phyloP scores from a whole-genome alignment of 2,888 invertebrate genomes.

The Zygothrica quintamaculata region DNA sequence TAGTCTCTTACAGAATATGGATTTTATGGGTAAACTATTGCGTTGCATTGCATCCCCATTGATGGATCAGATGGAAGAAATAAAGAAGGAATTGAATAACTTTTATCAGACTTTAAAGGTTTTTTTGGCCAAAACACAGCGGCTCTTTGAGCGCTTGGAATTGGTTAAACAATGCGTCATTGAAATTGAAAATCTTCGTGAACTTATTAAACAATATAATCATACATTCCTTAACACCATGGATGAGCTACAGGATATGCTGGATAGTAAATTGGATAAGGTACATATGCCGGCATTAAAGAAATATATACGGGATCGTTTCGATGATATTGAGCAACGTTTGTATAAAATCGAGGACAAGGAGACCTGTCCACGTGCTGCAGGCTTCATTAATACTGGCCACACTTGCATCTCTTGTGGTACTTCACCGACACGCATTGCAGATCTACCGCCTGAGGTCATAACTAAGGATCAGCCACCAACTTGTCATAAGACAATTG shows the following conservation, averaged over 20 bases:
- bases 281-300: conserved; percentile 82
- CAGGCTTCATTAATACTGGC: conserved; percentile 73
- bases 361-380: conserved; percentile 76
- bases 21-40: conserved; percentile 80
- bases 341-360: conserved; percentile 58
- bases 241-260: conserved; percentile 84
- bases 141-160: conserved; percentile 72
- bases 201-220: conserved; percentile 58
- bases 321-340: conserved; percentile 61
- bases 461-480: no score
- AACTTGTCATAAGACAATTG: conserved; percentile 52
- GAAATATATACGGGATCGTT: conserved; percentile 73
- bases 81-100: conserved; percentile 55
- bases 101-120: conserved; percentile 67
- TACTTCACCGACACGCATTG: conserved; percentile 16
- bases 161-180: conserved; percentile 75
- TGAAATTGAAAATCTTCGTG: conserved; percentile 69
- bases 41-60: conserved; percentile 75
- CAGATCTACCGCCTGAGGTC: background rate
- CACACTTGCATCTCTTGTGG: conserved; percentile 80
- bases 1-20: conserved; percentile 70
- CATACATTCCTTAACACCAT: conserved; percentile 76
- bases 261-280: conserved; percentile 83
- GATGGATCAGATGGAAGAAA: conserved; percentile 68
- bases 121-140: conserved; percentile 67